Percentiles rank a stretch among this genome's conserved stretches.
These are phyloP conservation scores for Eristalis arbustorum DNA, from an alignment of 2,888 invertebrate genomes.

Conservation along the genomic window DNA sequence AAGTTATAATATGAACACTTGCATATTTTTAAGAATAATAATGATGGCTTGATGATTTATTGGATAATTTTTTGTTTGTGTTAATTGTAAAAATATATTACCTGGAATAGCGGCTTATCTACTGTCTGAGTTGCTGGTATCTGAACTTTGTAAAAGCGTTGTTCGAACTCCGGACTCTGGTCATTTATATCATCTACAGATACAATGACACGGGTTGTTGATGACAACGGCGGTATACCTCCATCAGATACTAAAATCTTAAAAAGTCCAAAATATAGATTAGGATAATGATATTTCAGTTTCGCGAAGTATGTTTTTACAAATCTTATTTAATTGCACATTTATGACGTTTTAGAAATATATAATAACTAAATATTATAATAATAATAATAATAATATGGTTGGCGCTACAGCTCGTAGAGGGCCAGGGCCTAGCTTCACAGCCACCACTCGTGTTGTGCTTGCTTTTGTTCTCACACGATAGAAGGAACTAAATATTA, in stretches of 20 bases:
- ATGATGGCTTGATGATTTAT: no score
- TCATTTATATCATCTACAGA: slow-evolving; percentile 92
- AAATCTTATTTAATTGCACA: no score
- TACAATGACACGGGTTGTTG: slow-evolving; percentile 90
- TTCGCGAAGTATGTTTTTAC: neutral
- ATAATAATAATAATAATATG: neutral
- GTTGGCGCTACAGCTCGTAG: no score
- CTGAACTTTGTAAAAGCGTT: slow-evolving; percentile 89
- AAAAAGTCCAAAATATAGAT: slow-evolving; percentile 63
- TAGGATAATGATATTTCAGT: neutral
- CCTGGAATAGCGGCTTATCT: slow-evolving; percentile 84
- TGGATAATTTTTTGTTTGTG: no score
- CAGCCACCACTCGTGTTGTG: no score
- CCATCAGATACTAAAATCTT: slow-evolving; percentile 89
- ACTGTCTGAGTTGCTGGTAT: slow-evolving; percentile 84
- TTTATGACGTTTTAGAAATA: no score
- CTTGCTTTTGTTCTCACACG: no score
- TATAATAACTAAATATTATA: no score
- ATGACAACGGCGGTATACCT: slow-evolving; percentile 86
- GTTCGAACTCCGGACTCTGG: slow-evolving; percentile 91
- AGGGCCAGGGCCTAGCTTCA: no score
- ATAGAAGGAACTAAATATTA: no score
- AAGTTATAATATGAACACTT: no score
- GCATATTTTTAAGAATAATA: neutral
- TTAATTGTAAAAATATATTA: slow-evolving; percentile 74